Evolutionary conservation across 2,113 vertebrate species (phyloP), one percentile per base, ranked within the genome.

Genomic region (Phainopepla nitens): DNA sequence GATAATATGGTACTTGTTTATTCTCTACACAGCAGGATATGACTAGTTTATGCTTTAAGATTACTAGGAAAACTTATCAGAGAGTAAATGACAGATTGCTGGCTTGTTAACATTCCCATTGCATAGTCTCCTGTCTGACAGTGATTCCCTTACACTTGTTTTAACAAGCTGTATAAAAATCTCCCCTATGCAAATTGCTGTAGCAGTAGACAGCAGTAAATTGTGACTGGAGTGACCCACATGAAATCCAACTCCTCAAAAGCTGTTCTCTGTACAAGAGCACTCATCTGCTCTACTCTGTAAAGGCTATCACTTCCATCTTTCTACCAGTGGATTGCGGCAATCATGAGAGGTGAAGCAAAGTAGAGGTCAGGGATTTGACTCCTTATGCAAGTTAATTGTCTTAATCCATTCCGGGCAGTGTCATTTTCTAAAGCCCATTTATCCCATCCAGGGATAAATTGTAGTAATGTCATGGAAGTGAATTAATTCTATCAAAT

Each of bases 321-420:
- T 91, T 83, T 71, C 58, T 83, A 85, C 24, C 58, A 81, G 80
- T 66, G 72, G 89, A 93, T 41, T 80, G 75, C 0, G 0, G 75
- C 33, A 85, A 57, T 94, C 23, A 2, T 16, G 35, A 93, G 79
- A 92, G 79, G 41, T 85, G 75, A 93, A 82, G 65, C 45, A 73
- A 92, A 90, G 82, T 2, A 82, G 71, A 92, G 70, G 94, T 82
- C 89, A 93, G 51, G 75, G 64, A 97, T 94, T 87, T 92, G 86
- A 94, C 82, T 86, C 80, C 51, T 93, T 71, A 68, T 47, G 76
- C 56, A 93, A 95, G 80, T 68, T 93, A 95, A 94, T 90, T 66
- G 58, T 82, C 75, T 76, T 86, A 90, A 95, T 94, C 93, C 56
- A 60, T 82, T 88, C 47, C 56, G 75, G 79, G 68, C 58, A 88